Conservation (phyloP, 2,797 vertebrate species). For the Hephaestus fuliginosus region DNA sequence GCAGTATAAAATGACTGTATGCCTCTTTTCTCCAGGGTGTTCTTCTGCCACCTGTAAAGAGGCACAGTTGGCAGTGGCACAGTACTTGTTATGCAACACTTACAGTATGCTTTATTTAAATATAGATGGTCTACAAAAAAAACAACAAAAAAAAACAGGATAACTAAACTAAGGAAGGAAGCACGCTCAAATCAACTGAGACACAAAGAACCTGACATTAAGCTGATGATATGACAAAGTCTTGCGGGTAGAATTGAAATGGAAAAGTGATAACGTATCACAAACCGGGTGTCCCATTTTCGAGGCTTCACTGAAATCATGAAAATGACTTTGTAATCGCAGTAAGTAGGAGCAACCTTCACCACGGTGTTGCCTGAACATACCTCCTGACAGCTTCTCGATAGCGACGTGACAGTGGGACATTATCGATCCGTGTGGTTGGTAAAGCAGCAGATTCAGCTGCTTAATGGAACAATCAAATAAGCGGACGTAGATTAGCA, state of each 20-base stretch:
- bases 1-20: background rate
- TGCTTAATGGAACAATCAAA: conserved; percentile 54
- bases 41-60: background rate
- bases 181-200: background rate
- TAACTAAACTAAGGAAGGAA: background rate
- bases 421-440: conserved; percentile 64
- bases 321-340: conserved; percentile 24
- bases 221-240: conserved; percentile 6
- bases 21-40: background rate
- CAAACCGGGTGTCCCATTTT: conserved; percentile 14
- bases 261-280: background rate
- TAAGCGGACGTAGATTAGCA: conserved; percentile 57
- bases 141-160: conserved; percentile 37
- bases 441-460: conserved; percentile 54
- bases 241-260: conserved; percentile 5
- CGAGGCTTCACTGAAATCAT: background rate
- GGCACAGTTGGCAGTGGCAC: background rate
- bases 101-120: conserved; percentile 22
- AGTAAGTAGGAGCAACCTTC: background rate
- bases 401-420: conserved; percentile 46
- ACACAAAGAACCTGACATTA: conserved; percentile 1
- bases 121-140: conserved; percentile 10
- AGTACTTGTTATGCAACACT: background rate
- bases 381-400: conserved; percentile 29
- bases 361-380: conserved; percentile 24